These are phyloP conservation scores for Actinia tenebrosa DNA, from an alignment of 64 coral and sea anemone genomes.

Conservation along the genomic window DNA sequence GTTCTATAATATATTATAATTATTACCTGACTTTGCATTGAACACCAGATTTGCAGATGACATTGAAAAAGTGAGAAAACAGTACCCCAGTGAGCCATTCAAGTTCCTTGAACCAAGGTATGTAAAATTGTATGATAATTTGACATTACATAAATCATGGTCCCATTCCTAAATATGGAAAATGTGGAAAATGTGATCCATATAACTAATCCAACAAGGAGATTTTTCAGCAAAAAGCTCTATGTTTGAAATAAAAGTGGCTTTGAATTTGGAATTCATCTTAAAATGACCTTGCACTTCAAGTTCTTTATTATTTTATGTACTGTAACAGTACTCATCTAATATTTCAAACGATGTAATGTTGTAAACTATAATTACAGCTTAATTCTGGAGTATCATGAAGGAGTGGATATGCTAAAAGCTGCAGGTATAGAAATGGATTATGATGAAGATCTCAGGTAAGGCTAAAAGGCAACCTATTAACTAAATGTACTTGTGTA, in stretches of 20 bases:
- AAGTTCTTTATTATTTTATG: too few species aligned
- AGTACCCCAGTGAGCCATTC: conserved; percentile 91
- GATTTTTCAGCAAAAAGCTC: too few species aligned
- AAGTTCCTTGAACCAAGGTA: conserved; percentile 98
- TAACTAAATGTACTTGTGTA: too few species aligned
- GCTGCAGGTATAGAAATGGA: conserved; percentile 94
- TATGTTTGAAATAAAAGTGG: too few species aligned
- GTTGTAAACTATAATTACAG: conserved; percentile 31
- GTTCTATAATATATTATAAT: too few species aligned
- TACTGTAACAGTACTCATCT: too few species aligned
- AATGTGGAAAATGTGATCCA: too few species aligned
- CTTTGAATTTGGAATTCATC: too few species aligned
- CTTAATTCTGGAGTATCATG: conserved; percentile 71
- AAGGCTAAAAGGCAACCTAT: neutral
- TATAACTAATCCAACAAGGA: too few species aligned
- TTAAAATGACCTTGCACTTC: too few species aligned
- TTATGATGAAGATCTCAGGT: conserved; percentile 99
- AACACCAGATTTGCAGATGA: conserved; percentile 73
- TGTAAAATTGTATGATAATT: neutral
- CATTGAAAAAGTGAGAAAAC: conserved; percentile 80
- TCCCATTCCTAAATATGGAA: too few species aligned
- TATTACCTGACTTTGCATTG: neutral
- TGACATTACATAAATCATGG: too few species aligned
- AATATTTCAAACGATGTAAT: neutral
- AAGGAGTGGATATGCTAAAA: conserved; percentile 92